Percentiles rank a stretch among this genome's conserved stretches.
These are phyloP conservation scores for Ameiurus melas DNA, from an alignment of 2,113 vertebrate species.

Conservation along the genomic window DNA sequence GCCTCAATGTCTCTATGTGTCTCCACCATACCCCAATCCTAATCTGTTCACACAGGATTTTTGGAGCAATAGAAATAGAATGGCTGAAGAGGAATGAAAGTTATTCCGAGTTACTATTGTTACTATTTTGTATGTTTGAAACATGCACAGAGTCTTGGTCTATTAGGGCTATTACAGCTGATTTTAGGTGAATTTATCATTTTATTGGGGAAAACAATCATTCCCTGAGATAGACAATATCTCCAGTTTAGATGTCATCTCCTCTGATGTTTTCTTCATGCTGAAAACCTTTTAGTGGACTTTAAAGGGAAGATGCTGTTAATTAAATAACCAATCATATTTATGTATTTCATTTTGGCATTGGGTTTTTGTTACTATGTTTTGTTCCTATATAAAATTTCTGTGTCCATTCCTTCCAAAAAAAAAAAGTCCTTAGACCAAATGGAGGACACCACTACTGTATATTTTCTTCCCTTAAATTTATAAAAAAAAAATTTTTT, in stretches of 20 bases:
- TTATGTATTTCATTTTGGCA: background rate
- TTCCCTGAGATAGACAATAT: background rate
- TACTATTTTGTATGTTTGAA: background rate
- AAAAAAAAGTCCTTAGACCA: background rate
- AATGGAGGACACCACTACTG: background rate
- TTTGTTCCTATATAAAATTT: no score
- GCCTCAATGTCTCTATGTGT: background rate
- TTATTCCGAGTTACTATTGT: background rate
- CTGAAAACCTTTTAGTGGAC: background rate
- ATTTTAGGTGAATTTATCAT: background rate
- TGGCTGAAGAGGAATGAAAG: conserved; percentile 34
- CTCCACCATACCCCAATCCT: background rate
- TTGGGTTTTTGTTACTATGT: no score
- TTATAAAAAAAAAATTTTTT: no score
- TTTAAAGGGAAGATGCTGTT: background rate
- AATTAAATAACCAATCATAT: background rate
- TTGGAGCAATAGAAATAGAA: conserved; percentile 24
- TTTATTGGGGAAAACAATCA: background rate
- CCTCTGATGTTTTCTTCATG: background rate
- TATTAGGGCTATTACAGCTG: background rate
- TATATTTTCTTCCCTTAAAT: background rate
- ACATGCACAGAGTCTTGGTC: background rate
- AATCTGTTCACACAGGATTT: conserved; percentile 12
- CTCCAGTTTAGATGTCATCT: no score
- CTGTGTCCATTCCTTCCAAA: no score